A percentile compares a stretch with the other conserved stretches of the same genome.
Conservation (phyloP, 2,113 vertebrate genomes). For the Toxotes jaculatrix region DNA sequence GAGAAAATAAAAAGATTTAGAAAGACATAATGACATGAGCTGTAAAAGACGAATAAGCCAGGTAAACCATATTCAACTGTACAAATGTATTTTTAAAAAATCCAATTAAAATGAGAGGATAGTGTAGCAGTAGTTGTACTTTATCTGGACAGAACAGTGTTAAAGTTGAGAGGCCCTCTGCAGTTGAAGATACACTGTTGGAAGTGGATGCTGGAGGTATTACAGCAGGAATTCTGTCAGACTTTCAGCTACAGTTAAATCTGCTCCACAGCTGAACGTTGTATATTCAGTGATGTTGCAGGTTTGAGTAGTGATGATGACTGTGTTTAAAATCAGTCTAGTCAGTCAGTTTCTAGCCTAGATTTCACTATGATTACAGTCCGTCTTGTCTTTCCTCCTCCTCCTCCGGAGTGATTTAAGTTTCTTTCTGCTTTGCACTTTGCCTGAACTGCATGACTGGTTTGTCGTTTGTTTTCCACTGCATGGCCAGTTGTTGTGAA, state of each 20-base stretch:
- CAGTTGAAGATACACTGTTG: background rate
- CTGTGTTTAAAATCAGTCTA: background rate
- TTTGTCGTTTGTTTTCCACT: background rate
- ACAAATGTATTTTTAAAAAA: too few species aligned
- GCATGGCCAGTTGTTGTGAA: slow-evolving; percentile 4
- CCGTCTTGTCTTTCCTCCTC: background rate
- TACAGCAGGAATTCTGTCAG: background rate
- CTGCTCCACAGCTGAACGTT: background rate
- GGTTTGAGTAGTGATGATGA: background rate
- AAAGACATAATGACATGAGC: too few species aligned
- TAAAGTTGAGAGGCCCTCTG: background rate
- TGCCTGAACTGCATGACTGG: slow-evolving; percentile 19
- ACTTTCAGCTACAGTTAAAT: background rate
- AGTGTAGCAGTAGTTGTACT: background rate
- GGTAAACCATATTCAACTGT: background rate
- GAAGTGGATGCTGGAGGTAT: background rate
- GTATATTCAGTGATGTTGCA: background rate
- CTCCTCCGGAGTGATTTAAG: background rate
- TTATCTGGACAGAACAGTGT: background rate
- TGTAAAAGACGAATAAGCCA: too few species aligned
- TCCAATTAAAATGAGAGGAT: too few species aligned
- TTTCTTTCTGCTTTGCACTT: background rate
- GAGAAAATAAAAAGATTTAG: too few species aligned
- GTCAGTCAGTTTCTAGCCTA: background rate
- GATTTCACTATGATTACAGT: background rate